phyloP scores from a whole-genome alignment of 1,140 invertebrate genomes.

The Procambarus virginalis region DNA sequence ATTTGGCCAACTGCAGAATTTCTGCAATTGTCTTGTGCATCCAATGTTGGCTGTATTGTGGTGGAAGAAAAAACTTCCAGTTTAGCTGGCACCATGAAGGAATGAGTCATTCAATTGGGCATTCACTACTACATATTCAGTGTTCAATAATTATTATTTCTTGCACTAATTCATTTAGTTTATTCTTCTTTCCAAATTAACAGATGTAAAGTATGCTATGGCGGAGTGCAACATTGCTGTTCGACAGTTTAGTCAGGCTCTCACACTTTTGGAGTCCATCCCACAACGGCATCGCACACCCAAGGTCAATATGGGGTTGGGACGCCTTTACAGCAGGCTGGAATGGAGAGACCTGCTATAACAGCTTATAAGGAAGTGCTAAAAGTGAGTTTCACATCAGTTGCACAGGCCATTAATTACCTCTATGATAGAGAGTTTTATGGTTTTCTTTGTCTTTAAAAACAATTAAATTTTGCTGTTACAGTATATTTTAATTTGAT shows the following conservation, averaged over 20 bases:
- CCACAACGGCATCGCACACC: slow-evolving; percentile 81
- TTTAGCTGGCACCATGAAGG: no score
- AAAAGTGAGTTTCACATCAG: slow-evolving; percentile 72
- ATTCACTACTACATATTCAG: no score
- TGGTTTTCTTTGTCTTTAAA: no score
- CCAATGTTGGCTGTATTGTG: no score
- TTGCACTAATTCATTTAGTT: neutral
- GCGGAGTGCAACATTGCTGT: slow-evolving; percentile 81
- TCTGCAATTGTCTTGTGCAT: no score
- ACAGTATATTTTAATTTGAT: no score
- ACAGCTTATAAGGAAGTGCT: slow-evolving; percentile 85
- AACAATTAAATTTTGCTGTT: no score
- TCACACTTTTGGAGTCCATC: slow-evolving; percentile 81
- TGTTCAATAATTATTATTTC: no score
- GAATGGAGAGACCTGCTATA: slow-evolving; percentile 83
- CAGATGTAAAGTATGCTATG: slow-evolving; percentile 86
- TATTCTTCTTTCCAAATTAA: slow-evolving; percentile 71
- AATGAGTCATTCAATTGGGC: no score
- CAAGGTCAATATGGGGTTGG: slow-evolving; percentile 83
- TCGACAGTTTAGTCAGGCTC: slow-evolving; percentile 80
- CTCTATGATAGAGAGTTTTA: no score
- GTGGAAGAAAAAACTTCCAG: no score
- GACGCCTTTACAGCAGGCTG: slow-evolving; percentile 83
- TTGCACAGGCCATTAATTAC: neutral
- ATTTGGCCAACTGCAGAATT: no score